Percentiles rank a stretch among this genome's conserved stretches.
Conservation (phyloP, 1,140 invertebrate species). For the Cotesia vestalis region DNA sequence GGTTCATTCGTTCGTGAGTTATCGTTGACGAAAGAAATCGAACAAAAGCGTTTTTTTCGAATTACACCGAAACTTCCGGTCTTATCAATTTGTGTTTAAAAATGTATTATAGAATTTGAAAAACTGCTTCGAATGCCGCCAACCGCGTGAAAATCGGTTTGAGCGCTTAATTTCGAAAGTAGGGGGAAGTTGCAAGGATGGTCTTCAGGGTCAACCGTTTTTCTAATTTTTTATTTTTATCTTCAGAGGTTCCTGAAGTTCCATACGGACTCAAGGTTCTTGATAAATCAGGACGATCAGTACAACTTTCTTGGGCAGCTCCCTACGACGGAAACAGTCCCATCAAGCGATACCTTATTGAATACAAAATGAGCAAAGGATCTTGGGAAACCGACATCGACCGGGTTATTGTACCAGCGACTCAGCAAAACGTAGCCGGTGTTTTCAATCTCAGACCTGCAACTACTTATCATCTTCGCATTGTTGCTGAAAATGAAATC, state of each 20-base stretch:
- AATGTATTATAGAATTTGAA: no score
- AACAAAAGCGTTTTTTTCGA: no score
- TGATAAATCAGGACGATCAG: constrained; percentile 88
- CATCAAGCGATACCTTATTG: constrained; percentile 89
- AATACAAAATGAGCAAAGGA: constrained; percentile 91
- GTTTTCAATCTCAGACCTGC: constrained; percentile 90
- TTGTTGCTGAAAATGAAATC: constrained; percentile 94
- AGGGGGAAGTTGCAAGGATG: no score
- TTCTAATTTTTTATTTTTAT: neutral
- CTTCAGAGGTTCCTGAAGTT: constrained; percentile 89
- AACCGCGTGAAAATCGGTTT: no score
- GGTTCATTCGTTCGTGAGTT: no score
- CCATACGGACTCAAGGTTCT: constrained; percentile 90
- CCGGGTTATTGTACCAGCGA: constrained; percentile 82
- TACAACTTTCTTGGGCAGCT: constrained; percentile 90
- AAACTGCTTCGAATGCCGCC: no score
- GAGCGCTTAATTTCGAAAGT: no score
- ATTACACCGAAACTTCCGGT: no score
- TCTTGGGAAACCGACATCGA: constrained; percentile 85
- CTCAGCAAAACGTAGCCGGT: constrained; percentile 83
- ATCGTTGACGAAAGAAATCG: no score
- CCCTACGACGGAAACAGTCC: constrained; percentile 96
- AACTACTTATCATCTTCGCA: constrained; percentile 90
- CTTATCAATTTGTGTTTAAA: no score
- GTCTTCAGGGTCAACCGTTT: no score